Evolutionary conservation across 2,113 vertebrate genomes (phyloP).

Genomic region (Columba janthina): DNA sequence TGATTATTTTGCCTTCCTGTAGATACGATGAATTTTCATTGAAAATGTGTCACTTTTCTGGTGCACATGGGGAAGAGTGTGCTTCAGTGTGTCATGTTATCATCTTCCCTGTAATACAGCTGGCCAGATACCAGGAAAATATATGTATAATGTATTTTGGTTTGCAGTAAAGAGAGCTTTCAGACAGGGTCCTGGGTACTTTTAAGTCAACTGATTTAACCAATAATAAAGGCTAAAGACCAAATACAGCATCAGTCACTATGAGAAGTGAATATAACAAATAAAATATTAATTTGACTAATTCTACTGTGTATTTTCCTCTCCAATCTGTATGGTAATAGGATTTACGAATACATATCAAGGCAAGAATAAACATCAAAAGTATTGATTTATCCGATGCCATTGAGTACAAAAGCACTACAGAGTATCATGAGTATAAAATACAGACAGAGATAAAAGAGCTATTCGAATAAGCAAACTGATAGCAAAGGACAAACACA

Average conservation of each 20-base stretch:
- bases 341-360: background rate
- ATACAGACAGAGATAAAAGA: slow-evolving; percentile 47
- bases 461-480: slow-evolving; percentile 40
- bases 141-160: background rate
- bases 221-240: background rate
- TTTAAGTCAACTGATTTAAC: background rate
- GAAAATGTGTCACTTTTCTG: background rate
- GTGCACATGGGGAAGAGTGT: background rate
- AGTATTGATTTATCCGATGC: slow-evolving; percentile 36
- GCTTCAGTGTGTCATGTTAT: background rate
- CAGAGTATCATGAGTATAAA: background rate
- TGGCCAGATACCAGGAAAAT: background rate
- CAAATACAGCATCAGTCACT: background rate
- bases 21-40: slow-evolving; percentile 31
- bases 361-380: slow-evolving; percentile 43
- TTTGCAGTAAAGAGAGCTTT: background rate
- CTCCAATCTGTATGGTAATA: background rate
- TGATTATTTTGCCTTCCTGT: slow-evolving; percentile 45
- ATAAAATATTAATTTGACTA: slow-evolving; percentile 37
- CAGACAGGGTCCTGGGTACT: background rate
- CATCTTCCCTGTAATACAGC: background rate
- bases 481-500: slow-evolving; percentile 28
- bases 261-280: background rate
- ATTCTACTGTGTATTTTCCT: slow-evolving; percentile 15
- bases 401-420: slow-evolving; percentile 8